Percentiles rank a stretch among this genome's conserved stretches.
phyloP scores from a whole-genome alignment of 2,888 invertebrate genomes.

The Philonicus albiceps region DNA sequence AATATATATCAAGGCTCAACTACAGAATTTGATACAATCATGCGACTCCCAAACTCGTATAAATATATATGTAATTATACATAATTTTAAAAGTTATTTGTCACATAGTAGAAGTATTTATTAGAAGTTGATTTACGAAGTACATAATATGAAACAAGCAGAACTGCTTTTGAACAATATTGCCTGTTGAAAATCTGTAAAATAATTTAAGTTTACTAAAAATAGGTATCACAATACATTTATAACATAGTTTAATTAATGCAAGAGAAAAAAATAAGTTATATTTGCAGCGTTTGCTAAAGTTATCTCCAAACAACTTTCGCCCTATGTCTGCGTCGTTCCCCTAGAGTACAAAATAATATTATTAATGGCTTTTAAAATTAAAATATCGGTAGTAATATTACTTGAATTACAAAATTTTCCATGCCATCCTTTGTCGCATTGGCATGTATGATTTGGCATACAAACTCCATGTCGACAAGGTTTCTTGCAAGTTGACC shows the following conservation, averaged over 20 bases:
- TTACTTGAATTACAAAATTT: slow-evolving; percentile 71
- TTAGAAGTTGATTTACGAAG: background rate
- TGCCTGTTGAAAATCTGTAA: slow-evolving; percentile 5
- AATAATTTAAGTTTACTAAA: slow-evolving; percentile 36
- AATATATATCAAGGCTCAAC: no score
- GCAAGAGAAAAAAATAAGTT: slow-evolving; percentile 20
- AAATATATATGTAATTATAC: background rate
- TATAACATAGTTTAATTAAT: slow-evolving; percentile 33
- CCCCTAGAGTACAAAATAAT: background rate
- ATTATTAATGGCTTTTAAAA: background rate
- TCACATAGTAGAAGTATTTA: background rate
- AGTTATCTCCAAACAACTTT: slow-evolving; percentile 19
- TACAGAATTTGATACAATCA: background rate
- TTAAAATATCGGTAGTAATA: background rate
- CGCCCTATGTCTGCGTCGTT: slow-evolving; percentile 8
- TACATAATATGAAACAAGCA: background rate
- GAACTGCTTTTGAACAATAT: background rate
- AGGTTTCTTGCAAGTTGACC: slow-evolving; percentile 76
- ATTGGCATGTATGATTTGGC: slow-evolving; percentile 75
- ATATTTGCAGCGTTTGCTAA: background rate
- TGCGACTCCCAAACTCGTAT: background rate
- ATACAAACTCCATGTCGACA: slow-evolving; percentile 82
- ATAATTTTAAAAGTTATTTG: background rate
- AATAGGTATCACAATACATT: slow-evolving; percentile 37
- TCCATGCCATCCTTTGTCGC: slow-evolving; percentile 85